Evolutionary conservation across 2,888 invertebrate genomes (phyloP), one percentile per base, ranked within the genome.

Genomic region (Euplexia lucipara): DNA sequence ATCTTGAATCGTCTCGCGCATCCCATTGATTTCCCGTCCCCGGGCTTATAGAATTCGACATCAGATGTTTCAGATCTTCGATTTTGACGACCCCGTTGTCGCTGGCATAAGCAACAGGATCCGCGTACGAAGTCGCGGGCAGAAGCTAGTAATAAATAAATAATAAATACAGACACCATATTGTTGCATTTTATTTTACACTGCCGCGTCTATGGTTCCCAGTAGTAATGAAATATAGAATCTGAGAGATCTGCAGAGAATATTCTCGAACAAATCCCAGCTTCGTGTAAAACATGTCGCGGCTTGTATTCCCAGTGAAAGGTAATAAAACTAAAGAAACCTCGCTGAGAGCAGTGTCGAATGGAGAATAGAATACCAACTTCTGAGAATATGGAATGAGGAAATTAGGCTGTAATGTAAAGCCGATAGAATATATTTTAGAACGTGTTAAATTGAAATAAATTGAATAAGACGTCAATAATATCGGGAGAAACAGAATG

Each of bases 251-350:
- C 57, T 48, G 10, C 35, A 39, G 64, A 47, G 66, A 60, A 49
- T 37, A 49, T 61, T 63, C 59, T 41, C 47, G 48, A 57, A 71
- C 58, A 78, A 75, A 78, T 71, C 72, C 72, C 58, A 53, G 75
- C 62, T 64, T 53, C 56, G 71, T 75, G 70, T 73, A 63, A 69
- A 79, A 70, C 72, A 61, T 71, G 69, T 64, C 48, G 51, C 26
- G 18, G 42, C 37, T 30, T 53, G 64, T 54, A 56, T 52, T 64
- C 66, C 66, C 18, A 49, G 63, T 34, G 68, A 41, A 44, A 48
- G 32, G 48, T 41, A 66, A 82, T 82, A 77, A 75, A 79, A 79
- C 68, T 74, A 75, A 78, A 70, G 71, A 78, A 75, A 80, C 75
- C 59, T 70, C 60, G 8, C 20, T 49, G 47, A 64, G 42, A 54